Evolutionary conservation across 2,113 vertebrate species (phyloP), one percentile per base, ranked within the genome.

Genomic region (Brachypteracias leptosomus): DNA sequence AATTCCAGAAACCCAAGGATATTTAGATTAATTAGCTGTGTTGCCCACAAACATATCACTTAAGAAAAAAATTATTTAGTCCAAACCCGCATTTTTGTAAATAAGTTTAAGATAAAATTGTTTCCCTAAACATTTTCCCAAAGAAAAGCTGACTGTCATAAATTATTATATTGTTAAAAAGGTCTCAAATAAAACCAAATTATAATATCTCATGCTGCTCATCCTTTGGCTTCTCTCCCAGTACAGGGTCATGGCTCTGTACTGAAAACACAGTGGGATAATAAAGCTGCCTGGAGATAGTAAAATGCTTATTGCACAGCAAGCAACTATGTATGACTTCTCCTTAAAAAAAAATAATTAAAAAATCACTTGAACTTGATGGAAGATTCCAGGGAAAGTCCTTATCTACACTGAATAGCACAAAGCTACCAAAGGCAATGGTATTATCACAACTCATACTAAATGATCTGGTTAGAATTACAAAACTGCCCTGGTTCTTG

Each of bases 181-280:
- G 86, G 94, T 95, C 91, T 97, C 66, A 31, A 97, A 96, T 95
- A 97, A 95, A 95, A 85, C 52, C 91, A 44, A 74, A 97, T 92
- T 83, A 97, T 93, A 97, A 94, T 96, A 96, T 93, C 94, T 97
- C 95, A 95, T 61, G 90, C 92, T 97, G 93, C 52, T 96, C 95
- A 93, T 97, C 88, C 71, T 93, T 97, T 97, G 97, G 98, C 95
- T 96, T 90, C 55, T 83, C 68, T 96, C 96, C 97, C 97, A 97
- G 96, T 46, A 85, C 61, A 97, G 97, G 96, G 96, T 97, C 96
- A 97, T 36, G 91, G 67, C 87, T 97, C 94, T 96, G 87, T 78
- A 92, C 95, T 18, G 91, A 97, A 95, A 92, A 93, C 76, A 96
- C 97, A 96, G 95, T 85, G 71, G 92, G 94, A 96, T 88, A 93